A percentile compares a stretch with the other conserved stretches of the same genome.
Conservation (phyloP, 2,888 invertebrate species). For the Gymnosoma rotundatum region DNA sequence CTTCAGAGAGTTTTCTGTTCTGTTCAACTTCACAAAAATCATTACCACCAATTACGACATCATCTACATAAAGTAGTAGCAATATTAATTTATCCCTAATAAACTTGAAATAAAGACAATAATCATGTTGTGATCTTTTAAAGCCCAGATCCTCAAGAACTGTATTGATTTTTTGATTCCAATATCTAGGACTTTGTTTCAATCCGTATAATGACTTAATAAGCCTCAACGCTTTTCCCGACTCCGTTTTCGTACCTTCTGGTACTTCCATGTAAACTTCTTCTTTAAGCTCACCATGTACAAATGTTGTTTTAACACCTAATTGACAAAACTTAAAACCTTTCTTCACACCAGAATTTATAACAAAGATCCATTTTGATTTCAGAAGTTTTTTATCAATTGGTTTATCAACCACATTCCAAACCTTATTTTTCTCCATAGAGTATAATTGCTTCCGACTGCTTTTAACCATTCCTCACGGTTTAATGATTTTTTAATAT, state of each 20-base stretch:
- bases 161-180: constrained; percentile 50
- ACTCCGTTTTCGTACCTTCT: constrained; percentile 29
- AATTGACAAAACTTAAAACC: constrained; percentile 27
- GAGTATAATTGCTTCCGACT: constrained; percentile 11
- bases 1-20: background rate
- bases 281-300: constrained; percentile 56
- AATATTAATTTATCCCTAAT: background rate
- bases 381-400: constrained; percentile 8
- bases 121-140: constrained; percentile 16
- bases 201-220: constrained; percentile 49
- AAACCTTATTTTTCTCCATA: constrained; percentile 28
- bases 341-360: constrained; percentile 4
- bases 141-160: constrained; percentile 7
- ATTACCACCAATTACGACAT: constrained; percentile 34
- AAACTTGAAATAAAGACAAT: constrained; percentile 28
- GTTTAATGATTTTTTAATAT: constrained; percentile 9
- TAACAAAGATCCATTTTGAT: no score
- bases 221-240: constrained; percentile 11
- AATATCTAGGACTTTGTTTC: constrained; percentile 55
- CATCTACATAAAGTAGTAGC: constrained; percentile 53
- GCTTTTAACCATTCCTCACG: constrained; percentile 13
- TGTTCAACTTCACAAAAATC: background rate
- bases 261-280: constrained; percentile 53
- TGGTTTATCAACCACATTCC: background rate
- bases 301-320: constrained; percentile 52